Base-by-base conservation (phyloP, 2,888 invertebrate genomes). In the Standfussiana lucernea region DNA sequence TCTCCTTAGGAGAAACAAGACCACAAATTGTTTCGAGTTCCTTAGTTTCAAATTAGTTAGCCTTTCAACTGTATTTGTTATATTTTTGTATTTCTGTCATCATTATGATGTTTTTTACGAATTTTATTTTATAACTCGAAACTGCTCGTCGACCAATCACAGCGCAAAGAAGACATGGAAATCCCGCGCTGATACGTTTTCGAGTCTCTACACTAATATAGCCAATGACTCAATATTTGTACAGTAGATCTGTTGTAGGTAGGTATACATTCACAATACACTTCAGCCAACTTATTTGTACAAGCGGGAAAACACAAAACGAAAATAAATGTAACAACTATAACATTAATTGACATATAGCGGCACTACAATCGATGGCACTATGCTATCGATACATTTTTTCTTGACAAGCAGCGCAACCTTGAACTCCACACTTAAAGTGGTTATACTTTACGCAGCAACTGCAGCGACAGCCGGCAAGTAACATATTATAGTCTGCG, bases 91-190 rank as follows among this genome's bases (percentile, higher is more conserved):
- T 47, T 67, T 67, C 32, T 35, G 67, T 67, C 24, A 66, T 32
- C 24, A 24, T 15, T 67, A 15, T 1, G n/a, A 8, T 24, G 35
- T 2, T 8, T 35, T 35, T 67, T 47, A 45, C 32, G 21, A 13
- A 45, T 71, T 42, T 21, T 2, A 13, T n/a, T 71, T 45, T 42
- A 7, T 42, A 6, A 66, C 66, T 35, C n/a, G 5, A 45, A 42
- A 35, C 11, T 50, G 37, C 11, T 47, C 11, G 7, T 69, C 6
- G 37, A 40, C 47, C 70, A 69, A 72, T 50, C 72, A 69, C 5
- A 72, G 37, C 24, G 24, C 70, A 72, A 15, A 11, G 15, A 8
- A 32, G 18, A 10, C 24, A 88, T 89, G 88, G 89, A 93, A 37
- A 88, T 62, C 32, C 72, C 32, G 35, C n/a, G 35, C 35, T 37